Evolutionary conservation across 2,113 vertebrate species (phyloP).

Genomic region (Sinocyclocheilus grahami): DNA sequence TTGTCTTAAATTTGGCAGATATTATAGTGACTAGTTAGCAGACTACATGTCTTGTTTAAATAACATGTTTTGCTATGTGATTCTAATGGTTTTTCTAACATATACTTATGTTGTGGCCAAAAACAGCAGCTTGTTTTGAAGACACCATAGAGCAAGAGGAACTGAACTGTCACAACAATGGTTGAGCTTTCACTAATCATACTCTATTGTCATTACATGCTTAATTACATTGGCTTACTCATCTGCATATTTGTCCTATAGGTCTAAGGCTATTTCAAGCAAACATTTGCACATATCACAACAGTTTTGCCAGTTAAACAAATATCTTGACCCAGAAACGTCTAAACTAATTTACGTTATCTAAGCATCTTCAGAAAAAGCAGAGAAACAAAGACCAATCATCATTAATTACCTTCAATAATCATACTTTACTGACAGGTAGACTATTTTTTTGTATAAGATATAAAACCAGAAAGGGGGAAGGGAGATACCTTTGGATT

Average conservation of each 20-base stretch:
- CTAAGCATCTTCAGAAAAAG: too few species aligned
- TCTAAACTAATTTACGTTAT: too few species aligned
- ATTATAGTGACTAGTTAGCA: neutral
- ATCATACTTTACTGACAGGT: slow-evolving; percentile 41
- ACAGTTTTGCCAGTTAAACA: slow-evolving; percentile 6
- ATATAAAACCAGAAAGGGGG: slow-evolving; percentile 17
- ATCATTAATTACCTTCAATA: slow-evolving; percentile 46
- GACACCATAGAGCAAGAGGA: neutral
- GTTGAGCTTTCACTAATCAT: slow-evolving; percentile 23
- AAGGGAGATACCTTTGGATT: neutral
- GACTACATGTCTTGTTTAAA: neutral
- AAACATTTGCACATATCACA: neutral
- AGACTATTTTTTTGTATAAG: neutral
- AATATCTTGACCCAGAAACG: slow-evolving; percentile 35
- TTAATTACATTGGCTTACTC: slow-evolving; percentile 37
- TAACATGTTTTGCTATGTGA: neutral
- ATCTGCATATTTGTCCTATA: slow-evolving; percentile 30
- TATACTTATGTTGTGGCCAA: neutral
- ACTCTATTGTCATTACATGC: neutral
- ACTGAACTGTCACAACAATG: slow-evolving; percentile 4
- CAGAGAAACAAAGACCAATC: slow-evolving; percentile 19
- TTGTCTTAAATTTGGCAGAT: neutral
- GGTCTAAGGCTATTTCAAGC: neutral
- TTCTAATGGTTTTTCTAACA: neutral
- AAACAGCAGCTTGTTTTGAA: slow-evolving; percentile 14